These are phyloP conservation scores for Drosophila teissieri DNA, from an alignment of 1,140 invertebrate species.

Conservation along the genomic window DNA sequence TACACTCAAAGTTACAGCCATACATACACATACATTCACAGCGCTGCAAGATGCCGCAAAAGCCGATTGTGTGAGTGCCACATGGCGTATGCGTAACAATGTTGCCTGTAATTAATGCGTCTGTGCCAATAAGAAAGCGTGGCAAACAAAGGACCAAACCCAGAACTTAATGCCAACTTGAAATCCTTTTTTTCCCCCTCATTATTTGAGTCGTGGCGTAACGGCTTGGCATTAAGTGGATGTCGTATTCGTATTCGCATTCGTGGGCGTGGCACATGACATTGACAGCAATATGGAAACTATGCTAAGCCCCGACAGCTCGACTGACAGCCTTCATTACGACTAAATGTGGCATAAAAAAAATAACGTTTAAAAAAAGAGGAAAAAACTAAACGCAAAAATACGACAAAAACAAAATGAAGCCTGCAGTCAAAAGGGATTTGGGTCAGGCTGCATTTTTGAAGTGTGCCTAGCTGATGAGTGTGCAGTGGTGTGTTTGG, in stretches of 20 bases:
- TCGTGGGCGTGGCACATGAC: slow-evolving; percentile 75
- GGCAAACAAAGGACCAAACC: slow-evolving; percentile 23
- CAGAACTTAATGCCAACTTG: slow-evolving; percentile 68
- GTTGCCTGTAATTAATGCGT: slow-evolving; percentile 76
- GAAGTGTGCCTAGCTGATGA: slow-evolving; percentile 65
- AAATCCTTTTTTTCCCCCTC: slow-evolving; percentile 62
- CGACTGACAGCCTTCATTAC: slow-evolving; percentile 76
- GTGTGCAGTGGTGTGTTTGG: slow-evolving; percentile 18
- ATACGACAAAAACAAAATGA: slow-evolving; percentile 59
- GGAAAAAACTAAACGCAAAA: slow-evolving; percentile 20
- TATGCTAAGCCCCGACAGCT: slow-evolving; percentile 74
- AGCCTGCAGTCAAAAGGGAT: slow-evolving; percentile 70
- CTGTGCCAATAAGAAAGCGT: slow-evolving; percentile 68
- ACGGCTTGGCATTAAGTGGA: slow-evolving; percentile 60
- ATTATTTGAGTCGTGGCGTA: slow-evolving; percentile 63
- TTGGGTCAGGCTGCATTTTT: slow-evolving; percentile 78
- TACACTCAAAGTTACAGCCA: too few relatives aligned
- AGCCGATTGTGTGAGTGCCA: slow-evolving; percentile 42
- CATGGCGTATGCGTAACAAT: slow-evolving; percentile 75
- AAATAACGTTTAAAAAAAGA: slow-evolving; percentile 5
- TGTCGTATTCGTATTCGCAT: slow-evolving; percentile 2
- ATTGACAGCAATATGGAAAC: slow-evolving; percentile 67
- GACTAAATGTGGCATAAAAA: slow-evolving; percentile 74
- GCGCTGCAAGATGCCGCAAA: slow-evolving; percentile 28
- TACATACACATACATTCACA: slow-evolving; percentile 1